Percentiles rank a stretch among this genome's conserved stretches.
Conservation (phyloP, 2,888 invertebrate genomes). For the Rotaria socialis region DNA sequence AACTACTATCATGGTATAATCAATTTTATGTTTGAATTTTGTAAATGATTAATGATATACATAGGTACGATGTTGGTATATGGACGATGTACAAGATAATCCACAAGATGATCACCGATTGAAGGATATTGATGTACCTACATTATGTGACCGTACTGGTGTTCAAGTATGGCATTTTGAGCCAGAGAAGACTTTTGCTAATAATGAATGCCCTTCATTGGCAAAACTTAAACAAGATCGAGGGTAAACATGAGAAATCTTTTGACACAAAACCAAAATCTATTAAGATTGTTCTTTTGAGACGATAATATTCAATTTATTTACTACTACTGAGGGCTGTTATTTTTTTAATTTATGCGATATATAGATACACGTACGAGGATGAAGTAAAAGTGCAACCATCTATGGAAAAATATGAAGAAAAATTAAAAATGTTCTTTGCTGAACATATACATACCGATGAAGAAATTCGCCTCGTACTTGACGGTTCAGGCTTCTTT, state of each 20-base stretch:
- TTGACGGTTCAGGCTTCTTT: conserved; percentile 88
- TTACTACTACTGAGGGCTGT: no score
- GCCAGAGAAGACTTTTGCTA: not conserved
- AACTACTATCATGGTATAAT: not conserved
- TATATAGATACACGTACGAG: conserved; percentile 5
- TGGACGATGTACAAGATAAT: not conserved
- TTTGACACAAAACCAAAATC: no score
- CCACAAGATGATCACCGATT: not conserved
- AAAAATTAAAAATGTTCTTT: conserved; percentile 74
- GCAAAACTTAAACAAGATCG: conserved; percentile 20
- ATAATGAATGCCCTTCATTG: not conserved
- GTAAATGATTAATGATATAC: not conserved
- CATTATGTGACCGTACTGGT: not conserved
- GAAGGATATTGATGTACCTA: not conserved
- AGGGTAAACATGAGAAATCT: not conserved
- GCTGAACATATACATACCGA: conserved; percentile 89
- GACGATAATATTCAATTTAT: no score
- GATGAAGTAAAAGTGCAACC: conserved; percentile 1
- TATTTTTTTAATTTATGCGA: no score
- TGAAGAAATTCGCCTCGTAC: conserved; percentile 84
- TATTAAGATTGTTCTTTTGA: no score
- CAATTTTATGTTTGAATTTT: not conserved
- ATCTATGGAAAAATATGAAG: conserved; percentile 25
- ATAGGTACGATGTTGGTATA: conserved; percentile 22
- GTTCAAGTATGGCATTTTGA: conserved; percentile 15